Evolutionary conservation across 2,113 vertebrate species (phyloP).

Genomic region (Aegotheles bennettii): DNA sequence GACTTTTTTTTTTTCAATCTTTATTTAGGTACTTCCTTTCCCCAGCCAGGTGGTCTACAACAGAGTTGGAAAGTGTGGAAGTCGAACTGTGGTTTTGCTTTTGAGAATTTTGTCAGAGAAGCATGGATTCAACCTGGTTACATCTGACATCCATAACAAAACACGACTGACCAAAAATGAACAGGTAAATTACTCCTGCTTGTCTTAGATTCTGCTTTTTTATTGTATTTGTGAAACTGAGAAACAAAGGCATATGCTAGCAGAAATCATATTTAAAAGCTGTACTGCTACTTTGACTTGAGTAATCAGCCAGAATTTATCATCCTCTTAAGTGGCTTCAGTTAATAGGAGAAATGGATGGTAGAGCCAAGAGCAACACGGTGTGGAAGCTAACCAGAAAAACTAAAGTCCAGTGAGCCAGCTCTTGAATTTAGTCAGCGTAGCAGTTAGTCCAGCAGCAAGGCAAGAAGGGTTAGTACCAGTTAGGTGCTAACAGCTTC

Average conservation of each 20-base stretch:
- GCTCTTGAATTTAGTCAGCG: neutral
- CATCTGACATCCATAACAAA: conserved; percentile 98
- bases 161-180: conserved; percentile 94
- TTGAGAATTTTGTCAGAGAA: conserved; percentile 91
- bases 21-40: conserved; percentile 87
- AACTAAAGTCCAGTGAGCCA: neutral
- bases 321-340: neutral
- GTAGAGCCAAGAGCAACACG: neutral
- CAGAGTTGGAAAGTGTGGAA: conserved; percentile 97
- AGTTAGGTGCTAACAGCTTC: neutral
- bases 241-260: neutral
- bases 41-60: conserved; percentile 99
- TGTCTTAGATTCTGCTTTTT: neutral
- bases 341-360: neutral
- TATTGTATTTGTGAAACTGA: neutral
- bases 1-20: neutral
- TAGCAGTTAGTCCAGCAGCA: neutral
- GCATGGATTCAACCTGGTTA: conserved; percentile 92
- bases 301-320: neutral
- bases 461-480: neutral
- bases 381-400: neutral
- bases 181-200: conserved; percentile 77
- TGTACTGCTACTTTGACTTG: neutral
- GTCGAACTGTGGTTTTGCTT: conserved; percentile 93
- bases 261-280: neutral